Base-by-base conservation (phyloP, 2,888 invertebrate species). In the Zygogramma bicolorata region DNA sequence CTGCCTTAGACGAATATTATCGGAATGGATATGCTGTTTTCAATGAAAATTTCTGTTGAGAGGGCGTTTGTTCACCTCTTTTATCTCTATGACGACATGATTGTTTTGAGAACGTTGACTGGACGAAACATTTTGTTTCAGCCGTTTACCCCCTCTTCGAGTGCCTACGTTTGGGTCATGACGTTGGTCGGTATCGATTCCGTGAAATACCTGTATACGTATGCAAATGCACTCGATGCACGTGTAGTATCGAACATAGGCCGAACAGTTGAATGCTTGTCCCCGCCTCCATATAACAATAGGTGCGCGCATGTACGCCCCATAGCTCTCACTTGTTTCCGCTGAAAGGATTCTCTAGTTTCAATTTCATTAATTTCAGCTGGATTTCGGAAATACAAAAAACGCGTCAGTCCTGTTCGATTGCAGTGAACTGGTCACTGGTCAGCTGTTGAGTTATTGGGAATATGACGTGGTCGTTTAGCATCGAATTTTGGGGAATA, bases 221-320 rank as follows among this genome's bases (percentile, higher is more conserved):
- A 53, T 53, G 53, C 27, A 27, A 53, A 53, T 53, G 5, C 53
- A 27, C n/a, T 25, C 10, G 27, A 27, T 53, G 53, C 53, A 53
- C 53, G 53, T 53, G 53, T 27, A 53, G 53, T 27, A 53, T 53
- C 25, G 6, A 27, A 53, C 53, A 53, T 53, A 15, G 53, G 53
- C 53, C n/a, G 53, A 53, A 53, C 25, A 53, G 53, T n/a, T n/a
- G 27, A 25, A 53, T 27, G 27, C 5, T 53, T 25, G 22, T 53
- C 53, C 53, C 53, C 53, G 53, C 53, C 53, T 25, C 22, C 22
- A 25, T 27, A 3, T 25, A n/a, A 53, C 27, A 53, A 53, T 25
- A 53, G 46, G 46, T 46, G 13, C 53, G 53, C 53, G 53, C 53
- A 25, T 53, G 53, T 53, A 53, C 53, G 53, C 53, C 53, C 53